A percentile compares a stretch with the other conserved stretches of the same genome.
phyloP scores from a whole-genome alignment of 2,888 invertebrate genomes.

The Bruchidius siliquastri region DNA sequence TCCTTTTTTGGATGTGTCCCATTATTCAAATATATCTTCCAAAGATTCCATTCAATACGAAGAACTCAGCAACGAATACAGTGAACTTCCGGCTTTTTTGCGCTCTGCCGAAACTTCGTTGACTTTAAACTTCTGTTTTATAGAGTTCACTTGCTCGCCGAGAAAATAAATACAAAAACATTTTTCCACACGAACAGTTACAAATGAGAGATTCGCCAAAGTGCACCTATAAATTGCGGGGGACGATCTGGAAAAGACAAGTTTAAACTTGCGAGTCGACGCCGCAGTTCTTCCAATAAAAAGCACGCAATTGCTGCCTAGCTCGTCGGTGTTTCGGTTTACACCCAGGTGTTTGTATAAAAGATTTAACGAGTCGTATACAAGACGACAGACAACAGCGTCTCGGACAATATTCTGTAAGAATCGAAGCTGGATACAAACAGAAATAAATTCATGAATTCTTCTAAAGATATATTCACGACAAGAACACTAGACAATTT shows the following conservation, averaged over 20 bases:
- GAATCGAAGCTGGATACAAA: too few species aligned
- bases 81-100: background rate
- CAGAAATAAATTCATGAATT: too few species aligned
- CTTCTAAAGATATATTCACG: too few species aligned
- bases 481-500: too few species aligned
- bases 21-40: too few species aligned
- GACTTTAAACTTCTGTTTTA: background rate
- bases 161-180: background rate
- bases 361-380: background rate
- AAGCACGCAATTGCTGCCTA: background rate
- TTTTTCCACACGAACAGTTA: background rate
- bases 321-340: background rate
- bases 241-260: background rate
- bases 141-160: background rate
- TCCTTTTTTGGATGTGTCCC: too few species aligned
- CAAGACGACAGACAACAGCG: too few species aligned
- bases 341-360: background rate
- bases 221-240: background rate
- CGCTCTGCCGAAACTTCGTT: background rate
- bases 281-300: too few species aligned
- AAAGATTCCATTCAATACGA: too few species aligned
- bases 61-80: background rate
- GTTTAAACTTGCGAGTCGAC: background rate
- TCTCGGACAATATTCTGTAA: too few species aligned
- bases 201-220: background rate